Evolutionary conservation across 2,113 vertebrate species (phyloP).

Genomic region (Serilophus lunatus): DNA sequence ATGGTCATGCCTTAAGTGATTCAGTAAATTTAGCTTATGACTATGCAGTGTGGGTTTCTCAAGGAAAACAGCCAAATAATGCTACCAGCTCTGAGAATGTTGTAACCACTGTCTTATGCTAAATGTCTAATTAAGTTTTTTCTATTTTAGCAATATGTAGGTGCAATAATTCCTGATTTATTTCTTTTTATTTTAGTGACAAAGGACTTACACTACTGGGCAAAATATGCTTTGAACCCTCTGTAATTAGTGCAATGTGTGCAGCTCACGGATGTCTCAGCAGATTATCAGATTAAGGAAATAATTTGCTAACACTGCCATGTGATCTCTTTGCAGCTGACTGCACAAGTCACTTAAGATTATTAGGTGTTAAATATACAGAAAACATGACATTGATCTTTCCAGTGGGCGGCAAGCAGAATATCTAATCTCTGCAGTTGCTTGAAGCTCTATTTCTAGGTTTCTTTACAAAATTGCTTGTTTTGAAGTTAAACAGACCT

Average conservation of each 20-base stretch:
- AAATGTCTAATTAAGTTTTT: conserved; percentile 37
- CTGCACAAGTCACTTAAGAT: conserved; percentile 57
- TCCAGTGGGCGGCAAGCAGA: conserved; percentile 20
- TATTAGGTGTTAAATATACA: conserved; percentile 56
- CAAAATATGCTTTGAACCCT: background rate
- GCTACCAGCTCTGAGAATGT: background rate
- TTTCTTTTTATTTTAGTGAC: conserved; percentile 1
- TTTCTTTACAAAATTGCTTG: conserved; percentile 14
- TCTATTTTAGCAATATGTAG: background rate
- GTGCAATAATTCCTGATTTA: conserved; percentile 1
- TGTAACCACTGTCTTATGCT: background rate
- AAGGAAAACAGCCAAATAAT: background rate
- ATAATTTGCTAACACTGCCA: conserved; percentile 41
- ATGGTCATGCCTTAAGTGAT: background rate
- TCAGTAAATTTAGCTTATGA: conserved; percentile 6
- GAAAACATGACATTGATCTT: conserved; percentile 33
- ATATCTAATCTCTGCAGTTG: conserved; percentile 31
- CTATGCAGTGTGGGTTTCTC: background rate
- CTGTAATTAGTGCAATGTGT: conserved; percentile 7
- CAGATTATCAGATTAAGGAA: conserved; percentile 62
- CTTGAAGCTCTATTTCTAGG: conserved; percentile 11
- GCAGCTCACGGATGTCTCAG: background rate
- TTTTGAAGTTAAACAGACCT: conserved; percentile 23
- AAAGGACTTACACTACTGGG: background rate
- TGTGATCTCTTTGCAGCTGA: conserved; percentile 59